phyloP scores from a whole-genome alignment of 92 coral and sea anemone species.

The Parazoanthus atlanticus region DNA sequence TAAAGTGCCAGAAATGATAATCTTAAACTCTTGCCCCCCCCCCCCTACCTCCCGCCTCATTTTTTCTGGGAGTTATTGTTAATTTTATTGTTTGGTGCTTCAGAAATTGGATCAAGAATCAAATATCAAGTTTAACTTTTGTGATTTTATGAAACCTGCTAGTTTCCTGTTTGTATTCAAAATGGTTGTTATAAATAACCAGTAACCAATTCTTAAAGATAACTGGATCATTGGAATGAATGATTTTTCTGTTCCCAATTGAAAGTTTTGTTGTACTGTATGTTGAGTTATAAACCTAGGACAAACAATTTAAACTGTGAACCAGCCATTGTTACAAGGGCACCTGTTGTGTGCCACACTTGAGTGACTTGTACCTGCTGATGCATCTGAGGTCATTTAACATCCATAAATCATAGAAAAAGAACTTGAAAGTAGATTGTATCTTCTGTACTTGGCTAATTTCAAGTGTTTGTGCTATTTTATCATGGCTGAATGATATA shows the following conservation, averaged over 20 bases:
- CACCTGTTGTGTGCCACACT: slow-evolving; percentile 31
- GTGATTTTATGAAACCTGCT: too few relatives aligned
- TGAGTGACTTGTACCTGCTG: slow-evolving; percentile 27
- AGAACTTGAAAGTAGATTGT: slow-evolving; percentile 26
- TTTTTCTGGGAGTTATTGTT: too few relatives aligned
- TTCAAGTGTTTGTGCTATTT: not conserved
- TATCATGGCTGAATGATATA: not conserved
- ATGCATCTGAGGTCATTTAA: slow-evolving; percentile 20
- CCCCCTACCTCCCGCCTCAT: too few relatives aligned
- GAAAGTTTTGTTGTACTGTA: not conserved
- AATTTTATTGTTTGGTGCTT: too few relatives aligned
- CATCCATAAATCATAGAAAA: slow-evolving; percentile 12
- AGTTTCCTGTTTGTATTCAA: too few relatives aligned
- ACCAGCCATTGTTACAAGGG: not conserved
- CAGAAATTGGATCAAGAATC: too few relatives aligned
- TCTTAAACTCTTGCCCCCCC: too few relatives aligned
- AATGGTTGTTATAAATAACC: too few relatives aligned
- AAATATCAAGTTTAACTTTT: too few relatives aligned
- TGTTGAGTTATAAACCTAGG: not conserved
- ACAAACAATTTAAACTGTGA: not conserved
- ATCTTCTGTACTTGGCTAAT: slow-evolving; percentile 31
- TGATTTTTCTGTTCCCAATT: not conserved
- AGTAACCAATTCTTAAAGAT: too few relatives aligned
- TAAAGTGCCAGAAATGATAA: too few relatives aligned
- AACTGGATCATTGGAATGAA: too few relatives aligned